Conservation (phyloP, 2,113 vertebrate species). For the Pedetes capensis region DNA sequence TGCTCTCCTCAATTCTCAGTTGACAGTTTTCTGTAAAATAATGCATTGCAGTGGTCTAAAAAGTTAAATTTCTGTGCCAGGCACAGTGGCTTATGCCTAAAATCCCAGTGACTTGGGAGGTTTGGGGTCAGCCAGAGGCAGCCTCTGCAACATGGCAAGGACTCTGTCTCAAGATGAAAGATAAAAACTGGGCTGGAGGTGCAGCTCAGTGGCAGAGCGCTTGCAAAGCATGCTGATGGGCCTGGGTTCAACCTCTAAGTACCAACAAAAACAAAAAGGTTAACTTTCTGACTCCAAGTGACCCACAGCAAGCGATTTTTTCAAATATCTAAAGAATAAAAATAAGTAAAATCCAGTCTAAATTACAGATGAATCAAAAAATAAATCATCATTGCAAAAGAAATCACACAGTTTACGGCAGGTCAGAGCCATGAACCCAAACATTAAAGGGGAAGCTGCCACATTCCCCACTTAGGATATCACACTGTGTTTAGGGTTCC, state of each 20-base stretch:
- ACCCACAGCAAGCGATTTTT: background rate
- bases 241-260: no score
- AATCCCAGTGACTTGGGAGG: no score
- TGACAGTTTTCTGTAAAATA: background rate
- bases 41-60: background rate
- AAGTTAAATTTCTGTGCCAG: background rate
- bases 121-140: no score
- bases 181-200: no score
- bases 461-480: background rate
- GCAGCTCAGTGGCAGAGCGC: no score
- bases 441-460: background rate
- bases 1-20: conserved; percentile 24
- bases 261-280: no score
- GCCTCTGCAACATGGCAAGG: no score
- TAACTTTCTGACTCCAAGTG: background rate
- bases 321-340: background rate
- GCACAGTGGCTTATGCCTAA: no score
- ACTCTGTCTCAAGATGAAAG: no score
- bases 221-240: no score
- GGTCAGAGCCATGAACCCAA: background rate
- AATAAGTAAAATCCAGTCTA: background rate
- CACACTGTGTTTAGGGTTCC: background rate
- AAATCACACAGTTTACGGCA: background rate
- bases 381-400: background rate
- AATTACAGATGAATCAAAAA: background rate